Percentiles rank a stretch among this genome's conserved stretches.
Evolutionary conservation across 2,888 invertebrate genomes (phyloP).

Genomic region (Elmis aenea): DNA sequence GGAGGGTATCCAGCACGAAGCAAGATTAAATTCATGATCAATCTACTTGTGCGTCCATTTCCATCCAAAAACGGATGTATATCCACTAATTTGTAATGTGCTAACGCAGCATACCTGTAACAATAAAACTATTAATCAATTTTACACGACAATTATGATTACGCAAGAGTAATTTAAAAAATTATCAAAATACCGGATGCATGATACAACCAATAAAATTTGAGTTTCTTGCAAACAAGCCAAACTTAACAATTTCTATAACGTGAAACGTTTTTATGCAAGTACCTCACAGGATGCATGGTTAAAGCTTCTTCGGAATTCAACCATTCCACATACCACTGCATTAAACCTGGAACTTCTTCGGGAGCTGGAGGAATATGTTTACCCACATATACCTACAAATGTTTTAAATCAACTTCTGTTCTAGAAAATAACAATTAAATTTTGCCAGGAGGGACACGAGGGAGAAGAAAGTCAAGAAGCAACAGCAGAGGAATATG

Average conservation of each 20-base stretch:
- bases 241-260: background rate
- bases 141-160: too few species aligned
- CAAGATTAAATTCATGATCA: constrained; percentile 93
- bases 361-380: constrained; percentile 88
- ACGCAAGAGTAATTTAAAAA: constrained; percentile 2
- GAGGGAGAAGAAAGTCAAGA: too few species aligned
- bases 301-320: constrained; percentile 81
- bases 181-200: constrained; percentile 2
- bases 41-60: constrained; percentile 90
- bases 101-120: constrained; percentile 83
- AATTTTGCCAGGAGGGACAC: too few species aligned
- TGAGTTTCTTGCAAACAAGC: too few species aligned
- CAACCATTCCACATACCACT: constrained; percentile 87
- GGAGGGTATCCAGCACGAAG: constrained; percentile 96
- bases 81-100: constrained; percentile 94
- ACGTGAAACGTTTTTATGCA: background rate
- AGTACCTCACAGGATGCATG: constrained; percentile 79
- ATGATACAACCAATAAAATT: too few species aligned
- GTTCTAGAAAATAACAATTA: constrained; percentile 4
- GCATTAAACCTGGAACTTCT: constrained; percentile 76
- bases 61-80: constrained; percentile 98
- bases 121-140: too few species aligned
- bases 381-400: constrained; percentile 83
- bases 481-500: too few species aligned
- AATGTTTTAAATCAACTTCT: too few species aligned